Evolutionary conservation across 2,888 invertebrate genomes (phyloP), one percentile per base, ranked within the genome.

Genomic region (Andrena haemorrhoa): DNA sequence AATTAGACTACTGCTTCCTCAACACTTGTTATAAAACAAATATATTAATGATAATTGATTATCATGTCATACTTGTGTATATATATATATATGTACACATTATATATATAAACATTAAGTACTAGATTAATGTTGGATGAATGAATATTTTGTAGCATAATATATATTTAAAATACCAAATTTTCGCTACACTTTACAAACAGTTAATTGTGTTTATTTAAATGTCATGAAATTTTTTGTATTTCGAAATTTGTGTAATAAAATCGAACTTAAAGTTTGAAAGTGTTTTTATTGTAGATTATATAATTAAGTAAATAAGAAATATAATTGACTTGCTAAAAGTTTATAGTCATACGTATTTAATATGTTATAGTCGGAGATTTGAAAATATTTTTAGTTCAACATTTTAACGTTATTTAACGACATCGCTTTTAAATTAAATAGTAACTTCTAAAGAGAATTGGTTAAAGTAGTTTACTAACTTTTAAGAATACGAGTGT

Each of bases 191-290:
- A 70, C 23, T 79, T 84, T 83, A 76, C 29, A 79, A 78, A 51
- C 31, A 31, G 23, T 8, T 53, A 70, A 77, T 12, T 74, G 47
- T 79, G 75, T 73, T 75, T 75, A 80, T 74, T 76, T 63, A 56
- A 69, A 75, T 61, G 60, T 35, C 60, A 29, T 58, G 12, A 79
- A 72, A 73, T 61, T 65, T 79, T 33, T 58, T 84, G 79, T 84
- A 79, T 74, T 83, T 63, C 10, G 31, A 66, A 66, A 56, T 84
- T 79, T 83, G 60, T 83, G 58, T 69, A 84, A 84, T 84, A 84
- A 85, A 85, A 56, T 58, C 26, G 51, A 66, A 47, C 53, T 56
- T 65, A 26, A 53, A 78, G 12, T 70, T 29, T 66, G 8, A 8
- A 56, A 23, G 12, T 64, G 31, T 64, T 71, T 53, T 35, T 35